phyloP scores from a whole-genome alignment of 1,140 invertebrate genomes.

The Cherax destructor region DNA sequence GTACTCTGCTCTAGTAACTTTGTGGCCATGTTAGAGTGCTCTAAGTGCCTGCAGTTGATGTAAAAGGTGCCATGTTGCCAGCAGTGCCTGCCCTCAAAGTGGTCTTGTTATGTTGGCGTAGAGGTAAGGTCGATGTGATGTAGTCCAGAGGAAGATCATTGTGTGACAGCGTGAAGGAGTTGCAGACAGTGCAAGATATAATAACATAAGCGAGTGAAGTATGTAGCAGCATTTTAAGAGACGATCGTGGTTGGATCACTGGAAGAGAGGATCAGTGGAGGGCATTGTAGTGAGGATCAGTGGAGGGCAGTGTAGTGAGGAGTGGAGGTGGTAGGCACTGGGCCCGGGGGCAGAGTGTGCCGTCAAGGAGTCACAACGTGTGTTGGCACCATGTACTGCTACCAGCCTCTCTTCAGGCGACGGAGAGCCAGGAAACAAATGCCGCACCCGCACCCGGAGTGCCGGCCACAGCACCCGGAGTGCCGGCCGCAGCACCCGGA shows the following conservation, averaged over 20 bases:
- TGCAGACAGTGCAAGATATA: no score
- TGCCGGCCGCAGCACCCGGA: slow-evolving; percentile 15
- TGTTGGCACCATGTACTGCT: slow-evolving; percentile 41
- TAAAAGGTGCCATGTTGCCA: no score
- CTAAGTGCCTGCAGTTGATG: no score
- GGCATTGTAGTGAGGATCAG: no score
- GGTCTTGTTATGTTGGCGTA: not conserved
- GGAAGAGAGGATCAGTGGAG: not conserved
- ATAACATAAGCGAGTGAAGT: no score
- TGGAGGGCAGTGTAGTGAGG: not conserved
- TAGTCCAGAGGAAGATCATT: no score
- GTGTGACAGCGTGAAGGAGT: no score
- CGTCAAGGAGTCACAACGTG: not conserved
- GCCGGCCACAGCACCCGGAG: slow-evolving; percentile 12
- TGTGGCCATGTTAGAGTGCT: no score
- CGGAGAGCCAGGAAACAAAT: slow-evolving; percentile 35
- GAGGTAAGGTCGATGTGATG: not conserved
- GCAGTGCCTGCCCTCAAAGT: no score
- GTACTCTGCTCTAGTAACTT: no score
- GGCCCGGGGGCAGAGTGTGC: not conserved
- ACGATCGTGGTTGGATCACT: no score
- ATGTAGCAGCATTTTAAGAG: no score
- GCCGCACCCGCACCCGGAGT: slow-evolving; percentile 16
- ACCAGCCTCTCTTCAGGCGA: slow-evolving; percentile 56
- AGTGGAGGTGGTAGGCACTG: not conserved